Evolutionary conservation across 2,888 invertebrate genomes (phyloP).

Genomic region (Julus scandinavius): DNA sequence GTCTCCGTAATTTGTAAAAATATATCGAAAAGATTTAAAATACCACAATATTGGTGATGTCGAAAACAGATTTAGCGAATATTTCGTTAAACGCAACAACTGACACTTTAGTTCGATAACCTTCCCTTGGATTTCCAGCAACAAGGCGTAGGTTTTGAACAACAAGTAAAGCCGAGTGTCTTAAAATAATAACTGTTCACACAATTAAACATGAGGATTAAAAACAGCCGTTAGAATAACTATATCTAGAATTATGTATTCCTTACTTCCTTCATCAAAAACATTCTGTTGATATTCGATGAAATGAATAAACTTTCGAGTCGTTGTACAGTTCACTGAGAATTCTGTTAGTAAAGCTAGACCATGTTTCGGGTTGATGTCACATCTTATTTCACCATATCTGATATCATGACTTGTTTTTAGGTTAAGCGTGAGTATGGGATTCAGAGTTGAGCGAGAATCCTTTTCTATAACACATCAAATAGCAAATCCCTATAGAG

Average conservation of each 20-base stretch:
- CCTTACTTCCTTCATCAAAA: background rate
- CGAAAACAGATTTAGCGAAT: background rate
- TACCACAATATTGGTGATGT: background rate
- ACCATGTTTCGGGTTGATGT: background rate
- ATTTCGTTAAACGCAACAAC: background rate
- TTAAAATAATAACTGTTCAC: background rate
- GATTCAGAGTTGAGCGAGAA: no score
- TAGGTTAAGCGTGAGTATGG: no score
- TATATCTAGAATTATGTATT: background rate
- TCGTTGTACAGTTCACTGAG: background rate
- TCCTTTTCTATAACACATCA: no score
- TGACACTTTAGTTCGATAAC: background rate
- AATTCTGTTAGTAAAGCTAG: background rate
- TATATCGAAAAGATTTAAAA: background rate
- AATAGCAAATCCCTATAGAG: no score
- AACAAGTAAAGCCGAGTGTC: background rate
- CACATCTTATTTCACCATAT: background rate
- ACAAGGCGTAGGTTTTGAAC: background rate
- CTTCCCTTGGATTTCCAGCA: background rate
- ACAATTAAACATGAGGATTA: background rate
- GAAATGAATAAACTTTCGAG: background rate
- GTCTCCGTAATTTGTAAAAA: no score
- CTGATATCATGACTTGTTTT: no score
- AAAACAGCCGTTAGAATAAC: background rate
- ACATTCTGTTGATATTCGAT: background rate